These are phyloP conservation scores for Leptestheria dahalacensis DNA, from an alignment of 1,140 invertebrate species.

Conservation along the genomic window DNA sequence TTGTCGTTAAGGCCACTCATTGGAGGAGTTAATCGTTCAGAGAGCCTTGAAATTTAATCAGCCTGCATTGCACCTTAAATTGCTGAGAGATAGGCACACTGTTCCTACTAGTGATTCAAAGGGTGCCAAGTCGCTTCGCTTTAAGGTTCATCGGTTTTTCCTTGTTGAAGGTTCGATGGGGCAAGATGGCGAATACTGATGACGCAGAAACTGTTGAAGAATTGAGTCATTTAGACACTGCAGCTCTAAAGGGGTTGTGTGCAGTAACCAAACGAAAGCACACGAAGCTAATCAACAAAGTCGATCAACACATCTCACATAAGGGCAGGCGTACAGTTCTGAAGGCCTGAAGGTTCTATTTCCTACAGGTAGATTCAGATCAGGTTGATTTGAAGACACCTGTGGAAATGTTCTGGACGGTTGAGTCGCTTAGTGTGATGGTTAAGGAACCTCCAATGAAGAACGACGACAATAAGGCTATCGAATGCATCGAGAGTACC, in stretches of 20 bases:
- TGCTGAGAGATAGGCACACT: no score
- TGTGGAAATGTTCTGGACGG: constrained; percentile 12
- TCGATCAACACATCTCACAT: background rate
- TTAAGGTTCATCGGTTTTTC: background rate
- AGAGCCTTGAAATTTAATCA: no score
- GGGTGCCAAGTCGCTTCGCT: no score
- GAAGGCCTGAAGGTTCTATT: background rate
- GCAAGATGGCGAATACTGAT: background rate
- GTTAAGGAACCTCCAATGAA: no score
- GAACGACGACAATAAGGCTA: background rate
- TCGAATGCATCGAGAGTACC: constrained; percentile 5
- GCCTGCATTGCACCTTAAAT: no score
- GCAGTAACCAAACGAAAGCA: background rate
- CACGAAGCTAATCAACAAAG: background rate
- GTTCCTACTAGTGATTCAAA: background rate
- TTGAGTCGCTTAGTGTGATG: constrained; percentile 16
- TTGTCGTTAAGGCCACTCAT: no score
- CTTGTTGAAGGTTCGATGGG: background rate
- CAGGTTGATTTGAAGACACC: constrained; percentile 2
- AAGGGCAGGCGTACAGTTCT: background rate
- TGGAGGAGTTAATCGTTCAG: no score
- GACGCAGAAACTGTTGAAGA: background rate
- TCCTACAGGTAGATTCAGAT: background rate
- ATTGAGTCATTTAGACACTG: background rate
- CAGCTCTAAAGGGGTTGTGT: background rate